A percentile compares a stretch with the other conserved stretches of the same genome.
Evolutionary conservation across 1,140 invertebrate genomes (phyloP).

Genomic region (Dendroctonus valens): DNA sequence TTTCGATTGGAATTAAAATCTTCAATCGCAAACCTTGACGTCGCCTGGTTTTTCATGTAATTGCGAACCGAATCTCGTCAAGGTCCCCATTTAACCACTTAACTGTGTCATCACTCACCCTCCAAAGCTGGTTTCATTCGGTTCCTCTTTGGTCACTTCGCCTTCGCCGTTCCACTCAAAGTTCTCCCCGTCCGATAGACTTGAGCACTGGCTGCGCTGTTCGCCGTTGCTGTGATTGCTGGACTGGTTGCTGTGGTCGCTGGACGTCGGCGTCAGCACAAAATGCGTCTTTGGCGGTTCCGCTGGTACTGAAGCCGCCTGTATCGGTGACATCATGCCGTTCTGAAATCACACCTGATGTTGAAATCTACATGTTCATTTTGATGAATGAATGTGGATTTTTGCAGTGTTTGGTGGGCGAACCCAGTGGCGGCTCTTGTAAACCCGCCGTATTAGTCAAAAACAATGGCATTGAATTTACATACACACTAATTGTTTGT

Average conservation of each 20-base stretch:
- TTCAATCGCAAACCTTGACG: too few species aligned
- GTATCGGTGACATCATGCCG: slow-evolving; percentile 30
- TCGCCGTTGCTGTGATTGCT: slow-evolving; percentile 29
- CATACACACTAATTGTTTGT: not conserved
- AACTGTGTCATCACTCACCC: slow-evolving; percentile 18
- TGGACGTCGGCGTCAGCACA: slow-evolving; percentile 9
- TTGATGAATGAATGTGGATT: slow-evolving; percentile 26
- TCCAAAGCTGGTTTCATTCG: slow-evolving; percentile 5
- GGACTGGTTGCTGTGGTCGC: slow-evolving; percentile 11
- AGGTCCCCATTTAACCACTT: too few species aligned
- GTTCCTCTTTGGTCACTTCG: slow-evolving; percentile 36
- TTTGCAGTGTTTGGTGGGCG: slow-evolving; percentile 18
- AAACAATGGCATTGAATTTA: not conserved
- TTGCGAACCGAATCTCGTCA: not conserved
- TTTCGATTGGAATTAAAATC: too few species aligned
- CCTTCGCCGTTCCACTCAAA: slow-evolving; percentile 66
- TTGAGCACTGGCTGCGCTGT: slow-evolving; percentile 56
- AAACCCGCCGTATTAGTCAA: not conserved
- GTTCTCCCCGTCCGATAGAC: slow-evolving; percentile 63
- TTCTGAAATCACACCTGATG: slow-evolving; percentile 8
- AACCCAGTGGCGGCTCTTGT: not conserved
- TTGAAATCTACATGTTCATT: slow-evolving; percentile 6
- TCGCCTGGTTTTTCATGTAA: too few species aligned
- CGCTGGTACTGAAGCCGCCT: slow-evolving; percentile 9
- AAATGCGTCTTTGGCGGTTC: slow-evolving; percentile 6